Evolutionary conservation across 2,797 vertebrate genomes (phyloP).

Genomic region (Pangasius macronema): DNA sequence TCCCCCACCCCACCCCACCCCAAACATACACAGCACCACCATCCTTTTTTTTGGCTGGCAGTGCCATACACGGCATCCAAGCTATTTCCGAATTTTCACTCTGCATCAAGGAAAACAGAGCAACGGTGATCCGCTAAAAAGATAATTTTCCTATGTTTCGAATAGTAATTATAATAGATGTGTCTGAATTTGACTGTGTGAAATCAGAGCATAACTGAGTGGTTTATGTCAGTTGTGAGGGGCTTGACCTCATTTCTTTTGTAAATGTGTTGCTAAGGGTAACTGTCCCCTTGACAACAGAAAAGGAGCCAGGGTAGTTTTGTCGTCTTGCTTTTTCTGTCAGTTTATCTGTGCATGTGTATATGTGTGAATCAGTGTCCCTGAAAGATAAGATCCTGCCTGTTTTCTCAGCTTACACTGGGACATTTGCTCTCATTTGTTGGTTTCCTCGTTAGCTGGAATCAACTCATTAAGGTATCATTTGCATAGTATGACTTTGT

Average conservation of each 20-base stretch:
- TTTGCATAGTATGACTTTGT: conserved; percentile 28
- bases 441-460: conserved; percentile 29
- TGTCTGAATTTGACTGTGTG: conserved; percentile 8
- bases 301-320: conserved; percentile 39
- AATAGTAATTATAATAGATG: conserved; percentile 37
- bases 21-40: conserved; percentile 22
- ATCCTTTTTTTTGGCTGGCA: conserved; percentile 23
- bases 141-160: neutral
- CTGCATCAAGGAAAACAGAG: neutral
- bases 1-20: conserved; percentile 17
- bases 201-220: conserved; percentile 32
- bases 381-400: conserved; percentile 30
- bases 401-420: conserved; percentile 15
- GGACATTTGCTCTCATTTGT: conserved; percentile 37
- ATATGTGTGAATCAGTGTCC: neutral
- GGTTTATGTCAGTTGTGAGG: conserved; percentile 45
- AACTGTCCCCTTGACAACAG: conserved; percentile 56
- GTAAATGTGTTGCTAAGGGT: conserved; percentile 60
- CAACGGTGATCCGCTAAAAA: neutral
- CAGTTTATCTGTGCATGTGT: conserved; percentile 3
- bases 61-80: neutral
- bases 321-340: conserved; percentile 22
- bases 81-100: neutral
- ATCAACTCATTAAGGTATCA: conserved; percentile 23
- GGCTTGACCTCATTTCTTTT: conserved; percentile 60